phyloP scores from a whole-genome alignment of 2,888 invertebrate genomes.

The Prosapia bicincta region DNA sequence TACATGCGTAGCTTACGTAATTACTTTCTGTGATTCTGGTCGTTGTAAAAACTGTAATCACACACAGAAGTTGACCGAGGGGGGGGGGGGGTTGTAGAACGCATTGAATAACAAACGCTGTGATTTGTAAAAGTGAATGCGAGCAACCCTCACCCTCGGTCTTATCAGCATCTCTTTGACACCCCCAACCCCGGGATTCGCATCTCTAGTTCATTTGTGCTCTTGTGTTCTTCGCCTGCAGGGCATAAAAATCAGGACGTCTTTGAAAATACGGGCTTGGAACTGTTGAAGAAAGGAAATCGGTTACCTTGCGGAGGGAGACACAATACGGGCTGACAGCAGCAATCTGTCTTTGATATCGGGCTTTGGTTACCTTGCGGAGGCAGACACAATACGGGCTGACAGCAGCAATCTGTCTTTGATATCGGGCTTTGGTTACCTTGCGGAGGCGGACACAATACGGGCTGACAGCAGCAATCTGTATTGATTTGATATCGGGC shows the following conservation, averaged over 20 bases:
- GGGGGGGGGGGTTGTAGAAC: neutral
- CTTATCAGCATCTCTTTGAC: conserved; percentile 2
- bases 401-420: too few relatives aligned
- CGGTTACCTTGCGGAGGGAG: neutral
- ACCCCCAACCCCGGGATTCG: neutral
- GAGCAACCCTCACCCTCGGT: neutral
- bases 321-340: neutral
- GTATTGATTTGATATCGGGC: too few relatives aligned
- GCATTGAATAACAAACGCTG: neutral
- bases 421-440: too few relatives aligned
- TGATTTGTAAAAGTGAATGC: neutral
- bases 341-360: neutral
- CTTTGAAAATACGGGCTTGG: neutral
- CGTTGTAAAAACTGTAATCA: too few relatives aligned
- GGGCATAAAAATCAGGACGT: neutral
- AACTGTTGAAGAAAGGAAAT: neutral
- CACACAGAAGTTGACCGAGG: too few relatives aligned
- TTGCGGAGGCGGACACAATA: too few relatives aligned
- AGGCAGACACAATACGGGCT: too few relatives aligned
- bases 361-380: too few relatives aligned
- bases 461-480: too few relatives aligned
- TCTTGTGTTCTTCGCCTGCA: neutral
- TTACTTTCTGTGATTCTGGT: too few relatives aligned
- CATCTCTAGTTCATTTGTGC: neutral
- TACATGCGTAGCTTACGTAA: too few relatives aligned